Base-by-base conservation (phyloP, 2,113 vertebrate genomes). In the Asarcornis scutulata region DNA sequence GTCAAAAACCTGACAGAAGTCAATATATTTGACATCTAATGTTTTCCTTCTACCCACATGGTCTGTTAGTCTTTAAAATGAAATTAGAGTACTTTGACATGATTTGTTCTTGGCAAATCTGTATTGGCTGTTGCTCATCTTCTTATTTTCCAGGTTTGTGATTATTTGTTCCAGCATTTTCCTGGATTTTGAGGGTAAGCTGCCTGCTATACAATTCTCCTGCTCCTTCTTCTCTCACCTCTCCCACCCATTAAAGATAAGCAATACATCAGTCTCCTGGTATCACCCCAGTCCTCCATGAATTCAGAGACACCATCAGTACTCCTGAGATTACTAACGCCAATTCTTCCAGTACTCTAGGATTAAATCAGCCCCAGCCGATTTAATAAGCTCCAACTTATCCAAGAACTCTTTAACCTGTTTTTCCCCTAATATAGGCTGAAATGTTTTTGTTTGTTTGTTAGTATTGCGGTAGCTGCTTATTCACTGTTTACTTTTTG, bases 311-410 rank as follows among this genome's bases (percentile, higher is more conserved):
- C 62, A 88, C 38, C 55, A 31, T 38, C 53, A 86, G 53, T 21
- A 62, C 53, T 62, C 52, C 76, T 34, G 63, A 80, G 86, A 83
- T 90, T 59, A 46, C 74, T 25, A 15, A 68, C 46, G 29, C 40
- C 60, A 59, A 52, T 68, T 79, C 46, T 80, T 60, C 83, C 56
- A 56, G 72, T n/a, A 60, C 48, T 26, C 29, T 34, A 92, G 75
- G 88, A 92, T 95, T 68, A 89, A 93, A 53, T 52, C 72, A 83
- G 53, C 26, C 38, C 13, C 71, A 77, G 76, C 34, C 84, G 80
- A 60, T 86, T 78, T 13, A 36, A 89, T 79, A 72, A 17, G 63
- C 42, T 83, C 83, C 36, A 9, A 64, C 0, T 91, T 77, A 86
- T 9, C 21, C 29, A 84, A 77, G 34, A 26, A 23, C 86, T 58